A percentile compares a stretch with the other conserved stretches of the same genome.
Evolutionary conservation across 2,113 vertebrate species (phyloP).

Genomic region (Sisor rabdophorus): DNA sequence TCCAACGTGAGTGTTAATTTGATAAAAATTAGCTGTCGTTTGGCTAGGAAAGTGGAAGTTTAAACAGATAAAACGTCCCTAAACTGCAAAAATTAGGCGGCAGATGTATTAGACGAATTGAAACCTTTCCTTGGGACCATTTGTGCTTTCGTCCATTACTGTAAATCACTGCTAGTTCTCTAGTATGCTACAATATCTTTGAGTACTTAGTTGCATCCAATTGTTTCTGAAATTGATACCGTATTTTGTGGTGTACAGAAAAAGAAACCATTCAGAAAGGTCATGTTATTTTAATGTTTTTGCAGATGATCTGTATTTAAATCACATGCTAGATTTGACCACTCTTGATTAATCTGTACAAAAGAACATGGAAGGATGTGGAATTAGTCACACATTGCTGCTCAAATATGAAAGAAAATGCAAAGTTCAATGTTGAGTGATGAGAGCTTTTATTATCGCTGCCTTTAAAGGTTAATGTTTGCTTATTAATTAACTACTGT

Average conservation of each 20-base stretch:
- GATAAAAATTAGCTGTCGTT: neutral
- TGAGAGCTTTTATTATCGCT: neutral
- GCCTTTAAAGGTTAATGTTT: slow-evolving; percentile 20
- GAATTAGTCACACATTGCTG: neutral
- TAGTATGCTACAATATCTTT: neutral
- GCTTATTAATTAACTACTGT: neutral
- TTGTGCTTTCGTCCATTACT: slow-evolving; percentile 35
- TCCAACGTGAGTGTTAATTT: neutral
- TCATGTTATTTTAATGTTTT: neutral
- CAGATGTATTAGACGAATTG: neutral
- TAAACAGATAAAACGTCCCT: neutral
- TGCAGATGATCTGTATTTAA: neutral
- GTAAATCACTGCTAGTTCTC: slow-evolving; percentile 10
- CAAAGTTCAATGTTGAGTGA: neutral
- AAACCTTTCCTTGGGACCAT: too few relatives aligned
- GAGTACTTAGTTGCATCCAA: slow-evolving; percentile 8
- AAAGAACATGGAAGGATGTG: neutral
- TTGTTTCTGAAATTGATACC: neutral
- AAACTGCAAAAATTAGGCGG: neutral
- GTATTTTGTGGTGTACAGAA: neutral
- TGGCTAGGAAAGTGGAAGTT: too few relatives aligned
- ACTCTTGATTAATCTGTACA: neutral
- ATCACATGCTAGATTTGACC: slow-evolving; percentile 2
- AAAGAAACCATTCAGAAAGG: slow-evolving; percentile 1
- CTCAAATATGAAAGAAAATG: neutral